Percentiles rank a stretch among this genome's conserved stretches.
Conservation (phyloP, 2,113 vertebrate species). For the Romanogobio albipinnatus region DNA sequence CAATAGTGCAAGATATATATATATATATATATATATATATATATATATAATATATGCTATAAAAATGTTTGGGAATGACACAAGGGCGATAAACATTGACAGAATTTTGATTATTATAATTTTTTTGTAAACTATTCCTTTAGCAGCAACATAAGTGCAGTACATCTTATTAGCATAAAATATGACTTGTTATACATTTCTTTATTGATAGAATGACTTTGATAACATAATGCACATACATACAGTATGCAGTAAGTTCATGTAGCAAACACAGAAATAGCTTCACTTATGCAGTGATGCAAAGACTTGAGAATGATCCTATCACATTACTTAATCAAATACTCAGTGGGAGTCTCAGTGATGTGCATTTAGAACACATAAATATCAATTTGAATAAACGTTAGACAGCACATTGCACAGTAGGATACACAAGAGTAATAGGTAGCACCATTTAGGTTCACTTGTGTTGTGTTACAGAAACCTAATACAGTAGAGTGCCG, state of each 20-base stretch:
- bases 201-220: neutral
- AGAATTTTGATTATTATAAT: too few relatives aligned
- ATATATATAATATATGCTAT: too few relatives aligned
- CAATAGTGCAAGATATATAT: too few relatives aligned
- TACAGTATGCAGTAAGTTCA: neutral
- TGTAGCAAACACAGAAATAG: neutral
- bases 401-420: neutral
- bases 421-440: neutral
- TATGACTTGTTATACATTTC: neutral
- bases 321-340: neutral
- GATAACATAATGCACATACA: neutral
- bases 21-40: too few relatives aligned
- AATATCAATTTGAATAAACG: constrained; percentile 9
- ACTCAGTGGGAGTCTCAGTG: neutral
- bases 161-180: neutral
- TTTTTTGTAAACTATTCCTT: neutral
- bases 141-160: too few relatives aligned
- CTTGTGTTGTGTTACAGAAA: neutral
- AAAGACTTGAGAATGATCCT: neutral
- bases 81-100: neutral
- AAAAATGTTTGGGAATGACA: too few relatives aligned
- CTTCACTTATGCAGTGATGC: neutral
- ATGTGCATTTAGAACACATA: constrained; percentile 7
- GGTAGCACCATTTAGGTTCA: neutral
- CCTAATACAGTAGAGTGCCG: neutral